Evolutionary conservation across 2,113 vertebrate species (phyloP).

Genomic region (Callipepla squamata): DNA sequence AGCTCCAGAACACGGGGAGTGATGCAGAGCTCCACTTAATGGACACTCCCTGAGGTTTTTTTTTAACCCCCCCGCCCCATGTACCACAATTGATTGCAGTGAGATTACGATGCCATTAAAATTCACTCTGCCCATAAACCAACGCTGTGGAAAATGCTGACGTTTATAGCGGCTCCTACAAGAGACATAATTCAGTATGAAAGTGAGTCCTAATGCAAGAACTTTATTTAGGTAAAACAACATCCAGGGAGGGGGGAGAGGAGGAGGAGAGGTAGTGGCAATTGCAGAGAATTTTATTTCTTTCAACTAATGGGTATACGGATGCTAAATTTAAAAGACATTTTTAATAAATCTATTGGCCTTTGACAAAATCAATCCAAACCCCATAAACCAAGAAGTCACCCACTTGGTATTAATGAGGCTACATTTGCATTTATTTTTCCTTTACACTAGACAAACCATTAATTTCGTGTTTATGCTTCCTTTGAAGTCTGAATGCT

Average conservation of each 20-base stretch:
- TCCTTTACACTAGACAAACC: constrained; percentile 86
- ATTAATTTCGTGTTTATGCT: constrained; percentile 87
- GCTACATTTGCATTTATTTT: constrained; percentile 87
- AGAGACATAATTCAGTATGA: constrained; percentile 85
- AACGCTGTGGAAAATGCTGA: constrained; percentile 81
- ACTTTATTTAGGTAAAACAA: constrained; percentile 86
- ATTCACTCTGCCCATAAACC: constrained; percentile 85
- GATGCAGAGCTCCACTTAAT: constrained; percentile 80
- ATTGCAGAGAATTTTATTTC: constrained; percentile 82
- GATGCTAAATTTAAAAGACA: constrained; percentile 87
- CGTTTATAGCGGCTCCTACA: constrained; percentile 83
- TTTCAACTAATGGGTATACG: constrained; percentile 82
- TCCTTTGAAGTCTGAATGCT: constrained; percentile 85
- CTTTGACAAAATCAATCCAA: constrained; percentile 89
- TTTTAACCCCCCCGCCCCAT: not conserved
- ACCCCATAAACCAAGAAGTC: constrained; percentile 87
- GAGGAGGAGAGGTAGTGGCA: constrained; percentile 75
- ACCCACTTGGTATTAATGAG: constrained; percentile 87
- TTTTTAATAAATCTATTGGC: constrained; percentile 87
- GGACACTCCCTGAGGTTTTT: constrained; percentile 69
- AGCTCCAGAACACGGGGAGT: constrained; percentile 62
- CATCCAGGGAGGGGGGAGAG: constrained; percentile 62
- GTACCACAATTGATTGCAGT: constrained; percentile 79
- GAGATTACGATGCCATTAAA: constrained; percentile 86
- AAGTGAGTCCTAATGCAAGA: constrained; percentile 83